phyloP scores from a whole-genome alignment of 2,113 vertebrate genomes.

The Egretta garzetta region DNA sequence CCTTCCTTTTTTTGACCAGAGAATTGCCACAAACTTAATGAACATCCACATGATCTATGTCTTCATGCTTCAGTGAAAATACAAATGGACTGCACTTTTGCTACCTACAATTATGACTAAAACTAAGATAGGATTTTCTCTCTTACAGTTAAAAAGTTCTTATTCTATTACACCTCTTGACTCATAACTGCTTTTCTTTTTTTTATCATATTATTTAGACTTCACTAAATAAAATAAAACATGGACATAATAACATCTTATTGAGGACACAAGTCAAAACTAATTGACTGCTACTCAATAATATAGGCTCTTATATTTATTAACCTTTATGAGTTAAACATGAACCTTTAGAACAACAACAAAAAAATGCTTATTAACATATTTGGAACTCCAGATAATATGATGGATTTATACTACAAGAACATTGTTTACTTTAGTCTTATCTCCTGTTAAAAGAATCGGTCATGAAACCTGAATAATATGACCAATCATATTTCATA shows the following conservation, averaged over 20 bases:
- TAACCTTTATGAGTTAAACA: background rate
- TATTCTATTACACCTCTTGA: background rate
- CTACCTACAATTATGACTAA: background rate
- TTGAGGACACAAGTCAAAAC: background rate
- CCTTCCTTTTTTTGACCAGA: background rate
- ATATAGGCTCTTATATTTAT: background rate
- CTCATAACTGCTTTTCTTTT: background rate
- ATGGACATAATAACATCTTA: background rate
- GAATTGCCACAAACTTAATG: background rate
- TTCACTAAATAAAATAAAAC: background rate
- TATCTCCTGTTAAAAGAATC: background rate
- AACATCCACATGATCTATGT: background rate
- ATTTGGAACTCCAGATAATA: background rate
- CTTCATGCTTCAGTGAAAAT: background rate
- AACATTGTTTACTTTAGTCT: background rate
- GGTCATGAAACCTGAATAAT: background rate
- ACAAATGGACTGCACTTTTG: background rate
- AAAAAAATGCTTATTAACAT: background rate
- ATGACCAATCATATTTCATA: background rate
- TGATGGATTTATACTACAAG: background rate
- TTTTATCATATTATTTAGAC: background rate
- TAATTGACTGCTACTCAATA: background rate
- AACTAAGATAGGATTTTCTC: background rate
- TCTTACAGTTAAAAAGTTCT: background rate
- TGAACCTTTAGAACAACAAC: background rate